Conservation (phyloP, 2,797 vertebrate species). For the Pseudochromis fuscus region DNA sequence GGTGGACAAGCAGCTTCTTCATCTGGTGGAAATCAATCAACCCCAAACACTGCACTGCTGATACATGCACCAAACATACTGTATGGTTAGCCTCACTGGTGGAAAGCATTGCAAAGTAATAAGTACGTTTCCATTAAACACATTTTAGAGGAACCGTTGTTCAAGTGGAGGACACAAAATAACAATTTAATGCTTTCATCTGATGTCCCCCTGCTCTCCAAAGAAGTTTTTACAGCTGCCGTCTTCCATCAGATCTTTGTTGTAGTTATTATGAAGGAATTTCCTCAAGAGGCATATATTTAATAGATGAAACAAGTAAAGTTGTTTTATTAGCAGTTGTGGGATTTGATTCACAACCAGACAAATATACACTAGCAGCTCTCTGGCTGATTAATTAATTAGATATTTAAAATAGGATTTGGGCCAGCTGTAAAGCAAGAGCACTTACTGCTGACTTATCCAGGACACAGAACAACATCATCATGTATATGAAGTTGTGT, state of each 20-base stretch:
- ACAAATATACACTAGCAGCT: not conserved
- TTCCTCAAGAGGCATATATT: conserved; percentile 5
- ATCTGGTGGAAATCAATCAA: conserved; percentile 50
- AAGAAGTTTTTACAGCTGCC: conserved; percentile 41
- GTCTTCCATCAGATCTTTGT: conserved; percentile 30
- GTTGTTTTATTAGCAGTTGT: not conserved
- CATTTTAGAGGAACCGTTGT: not conserved
- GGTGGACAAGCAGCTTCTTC: conserved; percentile 16
- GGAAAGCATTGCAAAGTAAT: not conserved
- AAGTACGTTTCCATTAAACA: conserved; percentile 7
- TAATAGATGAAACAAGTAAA: conserved; percentile 5
- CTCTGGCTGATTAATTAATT: not conserved
- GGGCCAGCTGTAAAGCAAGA: no score
- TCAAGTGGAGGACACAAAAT: conserved; percentile 13
- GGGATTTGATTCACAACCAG: not conserved
- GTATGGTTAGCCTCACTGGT: not conserved
- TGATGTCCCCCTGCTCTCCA: conserved; percentile 23
- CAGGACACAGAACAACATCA: not conserved
- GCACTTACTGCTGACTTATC: not conserved
- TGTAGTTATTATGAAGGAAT: not conserved
- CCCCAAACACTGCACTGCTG: not conserved
- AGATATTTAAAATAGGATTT: not conserved
- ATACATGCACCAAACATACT: conserved; percentile 8
- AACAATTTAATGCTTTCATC: conserved; percentile 38
- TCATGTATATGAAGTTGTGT: not conserved